Evolutionary conservation across 2,113 vertebrate species (phyloP), one percentile per base, ranked within the genome.

Genomic region (Chionomys nivalis): DNA sequence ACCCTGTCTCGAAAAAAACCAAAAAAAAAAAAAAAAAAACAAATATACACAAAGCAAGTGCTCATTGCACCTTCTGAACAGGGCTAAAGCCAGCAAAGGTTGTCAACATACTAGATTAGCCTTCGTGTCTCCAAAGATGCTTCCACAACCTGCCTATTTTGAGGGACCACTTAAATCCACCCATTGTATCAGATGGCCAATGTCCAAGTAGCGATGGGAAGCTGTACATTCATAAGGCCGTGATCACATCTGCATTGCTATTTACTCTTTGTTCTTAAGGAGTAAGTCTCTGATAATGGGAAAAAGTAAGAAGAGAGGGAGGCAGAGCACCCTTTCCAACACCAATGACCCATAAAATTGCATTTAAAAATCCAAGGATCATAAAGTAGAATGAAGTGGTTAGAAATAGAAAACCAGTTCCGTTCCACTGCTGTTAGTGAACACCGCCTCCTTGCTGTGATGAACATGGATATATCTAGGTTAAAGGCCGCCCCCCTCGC

Each of bases 331-430:
- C 73, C 83, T 63, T 92, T 49, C 72, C 49, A 90, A 90, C 96
- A 90, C 85, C 87, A 97, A 95, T 78, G 78, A 94, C 55, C 78
- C 91, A 72, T 91, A 76, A 93, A 94, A 93, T 65, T 58, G 82
- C 87, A 95, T 94, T 96, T 94, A 68, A 96, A 96, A 97, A 96
- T 68, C 72, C 77, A 93, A 93, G 76, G 75, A n/a, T 93, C 86
- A 90, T 78, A 44, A 87, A 75, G 58, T 33, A 23, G 87, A 90
- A 90, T 83, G 92, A 94, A 92, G 87, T 47, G 49, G 55, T 39
- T 75, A 94, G 89, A 89, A 89, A 94, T 10, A 94, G 96, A 47
- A 93, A 81, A 72, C 23, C n/a, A 70, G 89, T 90, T 87, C 90
- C 49, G 44, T 63, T 44, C 79, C 89, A 66, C 47, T 58, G 68